phyloP scores from a whole-genome alignment of 2,888 invertebrate genomes.

The Morinoia aosen region DNA sequence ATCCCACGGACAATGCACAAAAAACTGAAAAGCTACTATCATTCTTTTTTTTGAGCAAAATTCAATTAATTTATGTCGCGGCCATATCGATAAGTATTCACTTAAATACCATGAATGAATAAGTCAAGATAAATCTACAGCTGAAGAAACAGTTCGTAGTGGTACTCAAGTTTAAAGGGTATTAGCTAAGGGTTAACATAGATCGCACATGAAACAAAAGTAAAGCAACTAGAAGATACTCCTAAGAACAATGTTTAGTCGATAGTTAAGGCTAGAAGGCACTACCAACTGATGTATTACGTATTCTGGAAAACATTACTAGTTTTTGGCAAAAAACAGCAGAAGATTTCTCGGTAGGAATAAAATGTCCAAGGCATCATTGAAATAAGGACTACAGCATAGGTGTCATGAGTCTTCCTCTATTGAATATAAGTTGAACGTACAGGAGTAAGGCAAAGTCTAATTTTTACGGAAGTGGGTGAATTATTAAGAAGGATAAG shows the following conservation, averaged over 20 bases:
- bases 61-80: neutral
- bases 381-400: neutral
- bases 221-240: slow-evolving; percentile 2
- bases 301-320: neutral
- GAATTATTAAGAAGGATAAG: neutral
- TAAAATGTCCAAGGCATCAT: neutral
- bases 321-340: neutral
- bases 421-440: neutral
- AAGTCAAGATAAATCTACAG: neutral
- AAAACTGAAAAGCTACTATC: neutral
- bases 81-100: neutral
- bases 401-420: neutral
- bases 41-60: neutral
- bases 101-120: neutral
- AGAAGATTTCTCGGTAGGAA: neutral
- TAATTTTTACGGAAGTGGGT: neutral
- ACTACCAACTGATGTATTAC: neutral
- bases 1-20: neutral
- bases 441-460: neutral
- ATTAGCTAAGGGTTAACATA: neutral
- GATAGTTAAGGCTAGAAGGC: neutral
- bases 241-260: neutral
- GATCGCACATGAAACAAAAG: slow-evolving; percentile 8
- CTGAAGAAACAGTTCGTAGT: neutral
- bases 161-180: slow-evolving; percentile 31